Evolutionary conservation across 2,888 invertebrate species (phyloP).

Genomic region (Drosophila neotestacea): DNA sequence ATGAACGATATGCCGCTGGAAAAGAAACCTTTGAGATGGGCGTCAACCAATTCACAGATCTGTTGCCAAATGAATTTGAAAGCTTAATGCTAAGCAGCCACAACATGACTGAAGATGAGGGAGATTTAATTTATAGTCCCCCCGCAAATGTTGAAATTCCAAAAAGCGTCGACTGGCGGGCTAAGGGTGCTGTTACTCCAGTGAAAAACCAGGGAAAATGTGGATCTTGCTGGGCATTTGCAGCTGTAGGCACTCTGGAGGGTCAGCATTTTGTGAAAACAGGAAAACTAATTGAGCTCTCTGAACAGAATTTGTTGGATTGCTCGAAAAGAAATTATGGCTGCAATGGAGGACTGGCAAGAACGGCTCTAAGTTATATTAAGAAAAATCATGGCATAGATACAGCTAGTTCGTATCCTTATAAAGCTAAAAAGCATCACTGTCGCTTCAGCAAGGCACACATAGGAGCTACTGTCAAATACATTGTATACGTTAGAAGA

Average conservation of each 20-base stretch:
- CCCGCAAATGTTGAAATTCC: constrained; percentile 88
- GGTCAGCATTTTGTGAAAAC: constrained; percentile 93
- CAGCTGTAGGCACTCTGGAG: constrained; percentile 94
- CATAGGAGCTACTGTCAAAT: constrained; percentile 91
- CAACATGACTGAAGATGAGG: constrained; percentile 40
- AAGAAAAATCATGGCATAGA: constrained; percentile 93
- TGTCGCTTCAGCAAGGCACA: constrained; percentile 88
- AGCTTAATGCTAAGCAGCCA: constrained; percentile 80
- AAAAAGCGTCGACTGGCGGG: constrained; percentile 92
- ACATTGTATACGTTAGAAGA: constrained; percentile 90
- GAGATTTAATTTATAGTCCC: constrained; percentile 63
- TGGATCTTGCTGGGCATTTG: constrained; percentile 97
- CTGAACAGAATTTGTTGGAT: constrained; percentile 96
- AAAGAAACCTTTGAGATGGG: constrained; percentile 88
- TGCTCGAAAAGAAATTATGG: constrained; percentile 93
- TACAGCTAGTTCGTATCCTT: constrained; percentile 94
- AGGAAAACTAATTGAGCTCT: constrained; percentile 91
- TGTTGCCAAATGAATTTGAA: constrained; percentile 93
- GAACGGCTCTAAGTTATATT: constrained; percentile 93
- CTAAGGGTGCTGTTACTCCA: constrained; percentile 92
- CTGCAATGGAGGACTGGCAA: constrained; percentile 91
- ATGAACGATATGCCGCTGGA: constrained; percentile 89
- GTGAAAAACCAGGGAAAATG: constrained; percentile 95
- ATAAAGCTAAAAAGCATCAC: constrained; percentile 90
- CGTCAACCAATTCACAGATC: constrained; percentile 93